Evolutionary conservation across 2,113 vertebrate genomes (phyloP).

Genomic region (Poecilia latipinna): DNA sequence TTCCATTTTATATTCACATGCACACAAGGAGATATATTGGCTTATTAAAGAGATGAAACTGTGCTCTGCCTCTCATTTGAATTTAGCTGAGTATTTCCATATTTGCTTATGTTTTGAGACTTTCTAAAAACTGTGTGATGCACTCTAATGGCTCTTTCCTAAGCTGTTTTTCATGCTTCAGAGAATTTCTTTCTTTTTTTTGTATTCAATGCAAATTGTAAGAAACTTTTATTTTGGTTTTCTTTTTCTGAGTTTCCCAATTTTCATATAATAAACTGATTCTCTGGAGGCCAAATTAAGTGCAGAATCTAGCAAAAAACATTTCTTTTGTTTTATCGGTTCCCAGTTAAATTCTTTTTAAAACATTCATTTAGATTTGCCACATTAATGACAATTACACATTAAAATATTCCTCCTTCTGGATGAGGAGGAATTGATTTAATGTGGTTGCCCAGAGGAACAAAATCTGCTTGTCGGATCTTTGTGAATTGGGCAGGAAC

Average conservation of each 20-base stretch:
- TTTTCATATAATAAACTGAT: constrained; percentile 30
- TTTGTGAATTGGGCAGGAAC: constrained; percentile 25
- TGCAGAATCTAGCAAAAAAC: constrained; percentile 12
- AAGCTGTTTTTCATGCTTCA: constrained; percentile 48
- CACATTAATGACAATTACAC: constrained; percentile 21
- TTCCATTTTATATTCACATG: constrained; percentile 53
- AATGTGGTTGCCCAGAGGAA: constrained; percentile 12
- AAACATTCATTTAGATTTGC: constrained; percentile 26
- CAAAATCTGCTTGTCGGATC: constrained; percentile 30
- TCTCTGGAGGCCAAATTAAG: constrained; percentile 36
- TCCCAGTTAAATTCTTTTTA: constrained; percentile 24
- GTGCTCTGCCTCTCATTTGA: constrained; percentile 64
- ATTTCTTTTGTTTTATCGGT: not conserved
- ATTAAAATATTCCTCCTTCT: constrained; percentile 30
- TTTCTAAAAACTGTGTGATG: constrained; percentile 64
- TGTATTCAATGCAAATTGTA: constrained; percentile 61
- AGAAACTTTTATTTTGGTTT: constrained; percentile 35
- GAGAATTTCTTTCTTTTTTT: constrained; percentile 50
- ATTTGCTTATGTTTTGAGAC: constrained; percentile 68
- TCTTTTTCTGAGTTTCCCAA: constrained; percentile 36
- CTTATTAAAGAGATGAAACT: constrained; percentile 63
- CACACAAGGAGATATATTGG: constrained; percentile 39
- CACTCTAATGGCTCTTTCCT: constrained; percentile 59
- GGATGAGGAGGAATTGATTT: constrained; percentile 28
- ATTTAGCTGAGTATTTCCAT: constrained; percentile 69